A percentile compares a stretch with the other conserved stretches of the same genome.
Conservation (phyloP, 2,797 vertebrate genomes). For the Myripristis murdjan region DNA sequence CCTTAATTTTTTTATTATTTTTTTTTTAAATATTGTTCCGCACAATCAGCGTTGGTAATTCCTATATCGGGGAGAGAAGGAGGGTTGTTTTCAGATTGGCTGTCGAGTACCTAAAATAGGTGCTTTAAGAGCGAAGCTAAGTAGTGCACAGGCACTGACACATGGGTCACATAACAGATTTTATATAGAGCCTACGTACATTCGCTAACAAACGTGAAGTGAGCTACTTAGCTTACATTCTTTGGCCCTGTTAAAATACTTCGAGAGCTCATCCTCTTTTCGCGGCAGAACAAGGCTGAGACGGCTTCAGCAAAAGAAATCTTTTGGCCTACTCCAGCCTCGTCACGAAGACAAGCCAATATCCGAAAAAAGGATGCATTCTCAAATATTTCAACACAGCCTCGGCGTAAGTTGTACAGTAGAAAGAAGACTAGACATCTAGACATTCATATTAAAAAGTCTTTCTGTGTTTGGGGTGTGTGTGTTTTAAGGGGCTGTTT, state of each 20-base stretch:
- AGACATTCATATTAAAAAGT: slow-evolving; percentile 89
- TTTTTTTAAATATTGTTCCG: slow-evolving; percentile 20
- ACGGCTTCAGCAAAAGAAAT: slow-evolving; percentile 34
- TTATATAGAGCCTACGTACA: slow-evolving; percentile 81
- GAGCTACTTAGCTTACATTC: slow-evolving; percentile 84
- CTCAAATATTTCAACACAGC: slow-evolving; percentile 73
- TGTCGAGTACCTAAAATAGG: slow-evolving; percentile 78
- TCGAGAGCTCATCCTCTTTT: slow-evolving; percentile 53
- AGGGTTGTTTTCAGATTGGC: slow-evolving; percentile 75
- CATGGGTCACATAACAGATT: slow-evolving; percentile 76
- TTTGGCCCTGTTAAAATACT: slow-evolving; percentile 75
- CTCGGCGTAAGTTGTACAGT: slow-evolving; percentile 75
- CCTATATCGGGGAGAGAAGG: slow-evolving; percentile 43
- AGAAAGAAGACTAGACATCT: slow-evolving; percentile 68
- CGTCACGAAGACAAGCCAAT: slow-evolving; percentile 19
- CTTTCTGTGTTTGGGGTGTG: slow-evolving; percentile 88
- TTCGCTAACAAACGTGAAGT: slow-evolving; percentile 82
- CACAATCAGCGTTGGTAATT: slow-evolving; percentile 47
- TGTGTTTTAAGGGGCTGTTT: slow-evolving; percentile 89
- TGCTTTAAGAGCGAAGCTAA: slow-evolving; percentile 81
- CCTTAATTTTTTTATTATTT: slow-evolving; percentile 26
- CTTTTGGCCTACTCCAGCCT: slow-evolving; percentile 12
- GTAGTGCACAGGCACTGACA: slow-evolving; percentile 83
- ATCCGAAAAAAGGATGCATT: slow-evolving; percentile 56
- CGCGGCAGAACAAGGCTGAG: slow-evolving; percentile 27